Conservation (phyloP, 2,113 vertebrate genomes). For the Gasterosteus aculeatus region DNA sequence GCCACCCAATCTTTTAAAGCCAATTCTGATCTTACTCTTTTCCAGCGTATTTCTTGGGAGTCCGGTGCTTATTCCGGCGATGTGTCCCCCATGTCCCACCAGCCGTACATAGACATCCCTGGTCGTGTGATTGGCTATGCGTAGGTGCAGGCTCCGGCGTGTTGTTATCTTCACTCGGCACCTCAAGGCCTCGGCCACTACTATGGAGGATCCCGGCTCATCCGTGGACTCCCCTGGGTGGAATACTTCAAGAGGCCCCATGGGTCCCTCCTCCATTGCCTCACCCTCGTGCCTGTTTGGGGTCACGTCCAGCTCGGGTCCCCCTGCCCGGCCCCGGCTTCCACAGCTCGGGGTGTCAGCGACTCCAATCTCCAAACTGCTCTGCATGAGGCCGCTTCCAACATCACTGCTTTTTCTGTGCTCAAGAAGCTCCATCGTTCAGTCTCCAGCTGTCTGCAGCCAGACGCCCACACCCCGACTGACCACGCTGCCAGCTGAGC, state of each 20-base stretch:
- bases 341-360: slow-evolving; percentile 14
- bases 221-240: slow-evolving; percentile 54
- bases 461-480: slow-evolving; percentile 36
- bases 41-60: slow-evolving; percentile 51
- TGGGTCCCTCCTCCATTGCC: slow-evolving; percentile 26
- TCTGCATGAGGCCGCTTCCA: slow-evolving; percentile 38
- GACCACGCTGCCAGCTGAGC: slow-evolving; percentile 50
- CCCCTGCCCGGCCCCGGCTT: slow-evolving; percentile 19
- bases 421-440: slow-evolving; percentile 74
- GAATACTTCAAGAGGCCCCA: slow-evolving; percentile 65
- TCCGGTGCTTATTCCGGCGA: slow-evolving; percentile 79
- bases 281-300: slow-evolving; percentile 28
- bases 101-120: slow-evolving; percentile 90
- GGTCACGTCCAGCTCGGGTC: slow-evolving; percentile 20
- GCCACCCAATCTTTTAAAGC: not conserved
- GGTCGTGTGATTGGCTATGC: slow-evolving; percentile 92
- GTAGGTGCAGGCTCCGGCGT: slow-evolving; percentile 87
- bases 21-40: slow-evolving; percentile 58
- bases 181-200: slow-evolving; percentile 83
- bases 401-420: slow-evolving; percentile 50
- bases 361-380: slow-evolving; percentile 35
- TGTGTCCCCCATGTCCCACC: slow-evolving; percentile 86
- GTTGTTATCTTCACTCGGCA: slow-evolving; percentile 96
- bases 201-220: slow-evolving; percentile 53
- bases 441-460: slow-evolving; percentile 46